Conservation (phyloP, 2,113 vertebrate species). For the Myrmecophaga tridactyla region DNA sequence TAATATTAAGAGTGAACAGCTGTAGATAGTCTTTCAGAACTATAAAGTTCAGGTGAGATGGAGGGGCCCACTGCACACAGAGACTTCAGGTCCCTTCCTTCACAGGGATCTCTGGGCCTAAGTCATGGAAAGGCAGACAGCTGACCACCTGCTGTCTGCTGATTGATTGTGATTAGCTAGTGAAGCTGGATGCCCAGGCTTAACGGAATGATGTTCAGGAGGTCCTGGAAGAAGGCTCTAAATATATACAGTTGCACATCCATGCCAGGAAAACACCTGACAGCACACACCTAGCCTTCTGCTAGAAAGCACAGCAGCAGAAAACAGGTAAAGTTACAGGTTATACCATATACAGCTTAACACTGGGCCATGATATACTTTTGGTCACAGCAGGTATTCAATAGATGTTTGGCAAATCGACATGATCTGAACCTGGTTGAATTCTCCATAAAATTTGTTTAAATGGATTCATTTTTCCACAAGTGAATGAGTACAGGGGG, state of each 20-base stretch:
- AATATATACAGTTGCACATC: not conserved
- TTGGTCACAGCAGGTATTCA: not conserved
- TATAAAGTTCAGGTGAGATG: not conserved
- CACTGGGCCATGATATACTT: not conserved
- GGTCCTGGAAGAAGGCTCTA: not conserved
- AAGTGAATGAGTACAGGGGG: not conserved
- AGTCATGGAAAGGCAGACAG: not conserved
- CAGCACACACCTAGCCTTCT: not conserved
- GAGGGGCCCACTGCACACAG: not conserved
- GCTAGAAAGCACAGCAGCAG: not conserved
- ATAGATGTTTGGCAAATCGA: not conserved
- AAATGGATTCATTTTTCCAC: not conserved
- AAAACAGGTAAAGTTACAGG: not conserved
- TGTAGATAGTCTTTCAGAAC: not conserved
- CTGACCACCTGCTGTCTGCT: not conserved
- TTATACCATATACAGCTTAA: not conserved
- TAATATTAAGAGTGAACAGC: not conserved
- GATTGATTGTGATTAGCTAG: not conserved
- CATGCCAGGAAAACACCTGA: not conserved
- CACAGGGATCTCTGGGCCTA: not conserved
- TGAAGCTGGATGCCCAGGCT: not conserved
- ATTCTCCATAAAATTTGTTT: constrained; percentile 7
- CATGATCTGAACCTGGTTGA: not conserved
- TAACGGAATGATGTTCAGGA: not conserved
- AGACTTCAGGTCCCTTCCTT: not conserved